These are phyloP conservation scores for Cynopterus brachyotis DNA, from an alignment of 2,113 vertebrate genomes.

Conservation along the genomic window DNA sequence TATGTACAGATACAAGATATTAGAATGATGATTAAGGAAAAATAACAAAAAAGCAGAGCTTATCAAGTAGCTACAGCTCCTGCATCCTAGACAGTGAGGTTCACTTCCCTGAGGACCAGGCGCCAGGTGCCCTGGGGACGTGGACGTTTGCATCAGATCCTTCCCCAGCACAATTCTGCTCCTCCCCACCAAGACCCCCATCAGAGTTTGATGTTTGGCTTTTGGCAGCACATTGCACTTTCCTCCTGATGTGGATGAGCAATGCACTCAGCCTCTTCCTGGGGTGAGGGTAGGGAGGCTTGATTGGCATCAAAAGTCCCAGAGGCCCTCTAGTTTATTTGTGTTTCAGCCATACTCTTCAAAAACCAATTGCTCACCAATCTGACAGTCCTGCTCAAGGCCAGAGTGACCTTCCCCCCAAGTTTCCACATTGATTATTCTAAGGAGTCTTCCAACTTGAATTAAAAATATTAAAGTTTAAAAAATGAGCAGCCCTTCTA, in stretches of 20 bases:
- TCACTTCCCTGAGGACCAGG: not conserved
- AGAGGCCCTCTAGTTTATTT: not conserved
- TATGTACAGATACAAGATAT: conserved; percentile 50
- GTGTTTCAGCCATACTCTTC: not conserved
- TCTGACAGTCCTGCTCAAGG: not conserved
- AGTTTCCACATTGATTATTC: not conserved
- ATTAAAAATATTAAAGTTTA: not conserved
- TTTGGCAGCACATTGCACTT: not conserved
- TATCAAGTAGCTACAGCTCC: conserved; percentile 29
- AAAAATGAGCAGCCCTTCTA: not conserved
- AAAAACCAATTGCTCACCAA: conserved; percentile 1
- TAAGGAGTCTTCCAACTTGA: not conserved
- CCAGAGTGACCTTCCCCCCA: not conserved
- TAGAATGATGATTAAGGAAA: conserved; percentile 38
- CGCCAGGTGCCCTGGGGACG: not conserved
- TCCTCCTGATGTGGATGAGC: not conserved
- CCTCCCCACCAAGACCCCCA: not conserved
- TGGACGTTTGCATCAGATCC: not conserved
- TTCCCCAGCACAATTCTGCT: not conserved
- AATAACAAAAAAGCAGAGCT: not conserved
- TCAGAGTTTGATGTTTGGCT: not conserved
- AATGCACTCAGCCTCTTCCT: not conserved
- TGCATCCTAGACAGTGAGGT: conserved; percentile 5
- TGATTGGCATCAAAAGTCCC: not conserved
- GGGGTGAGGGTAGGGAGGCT: not conserved